phyloP scores from a whole-genome alignment of 2,888 invertebrate species.

The Heteromyza rotundicornis region DNA sequence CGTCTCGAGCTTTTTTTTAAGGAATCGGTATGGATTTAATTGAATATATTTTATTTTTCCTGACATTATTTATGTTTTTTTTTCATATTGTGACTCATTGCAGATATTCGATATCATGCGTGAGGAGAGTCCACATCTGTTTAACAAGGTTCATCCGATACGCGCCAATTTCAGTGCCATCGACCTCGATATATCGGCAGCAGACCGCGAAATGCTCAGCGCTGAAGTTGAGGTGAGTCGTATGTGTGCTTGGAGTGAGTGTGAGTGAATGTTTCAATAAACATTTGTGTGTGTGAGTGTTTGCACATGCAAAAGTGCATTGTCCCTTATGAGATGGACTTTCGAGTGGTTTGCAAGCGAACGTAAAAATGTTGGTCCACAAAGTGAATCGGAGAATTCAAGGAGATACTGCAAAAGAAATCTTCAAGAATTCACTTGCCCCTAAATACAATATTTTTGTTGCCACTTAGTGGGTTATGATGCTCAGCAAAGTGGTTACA shows the following conservation, averaged over 20 bases:
- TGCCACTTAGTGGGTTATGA: no score
- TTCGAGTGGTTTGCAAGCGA: not conserved
- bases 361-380: no score
- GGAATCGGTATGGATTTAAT: constrained; percentile 55
- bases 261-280: not conserved
- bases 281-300: not conserved
- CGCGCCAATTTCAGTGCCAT: constrained; percentile 64
- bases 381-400: no score
- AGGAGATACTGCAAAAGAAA: no score
- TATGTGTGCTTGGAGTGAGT: not conserved
- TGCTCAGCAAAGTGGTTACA: no score
- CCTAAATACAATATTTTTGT: no score
- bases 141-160: constrained; percentile 68
- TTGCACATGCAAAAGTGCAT: not conserved
- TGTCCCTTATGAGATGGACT: not conserved
- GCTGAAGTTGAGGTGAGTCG: constrained; percentile 66
- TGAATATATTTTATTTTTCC: not conserved
- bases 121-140: constrained; percentile 60
- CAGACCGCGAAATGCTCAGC: constrained; percentile 61
- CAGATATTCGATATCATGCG: constrained; percentile 68
- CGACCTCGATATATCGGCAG: constrained; percentile 62
- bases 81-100: not conserved
- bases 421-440: no score
- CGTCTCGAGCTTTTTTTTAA: constrained; percentile 57
- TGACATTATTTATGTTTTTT: constrained; percentile 2